Evolutionary conservation across 2,797 vertebrate genomes (phyloP), one percentile per base, ranked within the genome.

Genomic region (Pangasius djambal): DNA sequence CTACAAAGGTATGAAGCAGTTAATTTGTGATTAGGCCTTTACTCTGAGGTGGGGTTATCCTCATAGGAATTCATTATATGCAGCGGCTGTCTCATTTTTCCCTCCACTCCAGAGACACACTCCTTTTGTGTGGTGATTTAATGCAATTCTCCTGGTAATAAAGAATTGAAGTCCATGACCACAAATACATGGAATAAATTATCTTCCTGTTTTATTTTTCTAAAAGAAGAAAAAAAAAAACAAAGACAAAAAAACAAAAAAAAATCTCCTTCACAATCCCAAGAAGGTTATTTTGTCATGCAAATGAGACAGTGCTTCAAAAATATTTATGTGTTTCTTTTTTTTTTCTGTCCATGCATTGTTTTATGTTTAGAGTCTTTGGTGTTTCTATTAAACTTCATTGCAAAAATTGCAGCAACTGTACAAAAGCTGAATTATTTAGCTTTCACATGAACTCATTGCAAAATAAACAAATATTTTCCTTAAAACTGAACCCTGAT

Each of bases 71-170:
- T 97, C 95, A 97, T 97, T 97, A 96, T 95, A 96, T 95, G 93
- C 95, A 95, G 94, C 95, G 94, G 95, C 95, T 94, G 94, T 95
- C 95, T 96, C 94, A 92, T 96, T 95, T 95, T 94, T 93, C 92
- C 92, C 91, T 57, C 85, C 89, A 90, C 93, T 95, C 92, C 90
- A 93, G 92, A 94, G 92, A 95, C 95, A 94, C 93, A 93, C 96
- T 96, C 95, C 96, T 96, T 95, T 95, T 95, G 96, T 96, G 96
- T 96, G 95, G 95, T 96, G 96, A 96, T 96, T 96, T 97, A 97
- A 96, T 95, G 95, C 94, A 94, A 93, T 95, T 96, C 96, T 96
- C 96, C 93, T 92, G 95, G 94, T 96, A 95, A 97, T 96, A 96
- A 96, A 96, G 96, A 96, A 96, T 95, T 95, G 96, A 96, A 95